These are phyloP conservation scores for Enteromius viviparus DNA, from an alignment of 2,797 vertebrate genomes.

Conservation along the genomic window DNA sequence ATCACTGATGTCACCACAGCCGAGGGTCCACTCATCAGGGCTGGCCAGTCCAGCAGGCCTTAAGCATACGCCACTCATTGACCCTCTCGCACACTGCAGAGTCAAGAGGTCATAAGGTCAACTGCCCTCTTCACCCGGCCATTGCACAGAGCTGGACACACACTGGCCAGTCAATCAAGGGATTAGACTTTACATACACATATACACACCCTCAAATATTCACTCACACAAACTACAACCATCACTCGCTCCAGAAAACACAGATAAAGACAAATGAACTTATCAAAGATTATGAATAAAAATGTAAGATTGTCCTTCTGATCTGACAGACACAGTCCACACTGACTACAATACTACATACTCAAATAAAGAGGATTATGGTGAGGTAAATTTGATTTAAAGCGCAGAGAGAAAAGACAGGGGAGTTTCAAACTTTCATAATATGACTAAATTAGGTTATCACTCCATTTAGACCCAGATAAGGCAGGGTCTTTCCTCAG, in stretches of 20 bases:
- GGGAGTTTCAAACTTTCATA: slow-evolving; percentile 10
- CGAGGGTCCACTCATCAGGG: slow-evolving; percentile 64
- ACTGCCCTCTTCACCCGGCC: slow-evolving; percentile 85
- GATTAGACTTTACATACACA: slow-evolving; percentile 63
- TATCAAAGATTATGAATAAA: slow-evolving; percentile 60
- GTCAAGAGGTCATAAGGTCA: slow-evolving; percentile 84
- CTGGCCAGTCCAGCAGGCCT: slow-evolving; percentile 67
- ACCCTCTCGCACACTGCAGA: slow-evolving; percentile 79
- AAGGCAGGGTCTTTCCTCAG: background rate
- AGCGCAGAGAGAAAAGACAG: slow-evolving; percentile 12
- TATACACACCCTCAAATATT: slow-evolving; percentile 52
- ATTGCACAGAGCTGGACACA: slow-evolving; percentile 87
- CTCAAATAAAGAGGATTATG: slow-evolving; percentile 41
- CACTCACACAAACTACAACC: slow-evolving; percentile 50
- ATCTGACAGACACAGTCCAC: slow-evolving; percentile 41
- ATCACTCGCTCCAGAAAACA: slow-evolving; percentile 60
- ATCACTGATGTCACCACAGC: slow-evolving; percentile 59
- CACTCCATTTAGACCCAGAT: slow-evolving; percentile 1
- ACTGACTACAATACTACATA: slow-evolving; percentile 32
- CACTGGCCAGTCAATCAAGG: slow-evolving; percentile 80
- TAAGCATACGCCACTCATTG: slow-evolving; percentile 93
- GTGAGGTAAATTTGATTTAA: slow-evolving; percentile 43
- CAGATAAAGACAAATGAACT: slow-evolving; percentile 59
- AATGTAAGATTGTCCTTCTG: slow-evolving; percentile 21
- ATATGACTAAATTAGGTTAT: slow-evolving; percentile 15